These are phyloP conservation scores for Pseudopipra pipra DNA, from an alignment of 2,113 vertebrate species.

Conservation along the genomic window DNA sequence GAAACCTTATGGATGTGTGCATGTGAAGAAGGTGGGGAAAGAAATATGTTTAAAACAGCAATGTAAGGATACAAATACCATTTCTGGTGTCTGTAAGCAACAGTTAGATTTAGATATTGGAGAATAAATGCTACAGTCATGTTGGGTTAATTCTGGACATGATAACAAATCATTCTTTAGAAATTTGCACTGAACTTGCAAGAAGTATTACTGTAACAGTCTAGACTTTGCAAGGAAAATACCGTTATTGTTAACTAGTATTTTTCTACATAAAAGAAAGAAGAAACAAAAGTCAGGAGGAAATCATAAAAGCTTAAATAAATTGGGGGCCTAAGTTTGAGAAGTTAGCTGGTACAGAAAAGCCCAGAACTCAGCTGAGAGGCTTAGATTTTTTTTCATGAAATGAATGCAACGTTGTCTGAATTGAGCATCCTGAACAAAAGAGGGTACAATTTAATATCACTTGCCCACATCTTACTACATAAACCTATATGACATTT, in stretches of 20 bases:
- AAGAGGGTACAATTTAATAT: not conserved
- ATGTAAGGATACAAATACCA: not conserved
- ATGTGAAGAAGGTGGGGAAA: not conserved
- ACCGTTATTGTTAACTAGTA: not conserved
- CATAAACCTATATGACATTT: not conserved
- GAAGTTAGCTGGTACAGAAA: not conserved
- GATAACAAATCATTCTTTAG: not conserved
- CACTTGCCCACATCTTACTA: not conserved
- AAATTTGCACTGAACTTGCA: not conserved
- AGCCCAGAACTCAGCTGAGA: not conserved
- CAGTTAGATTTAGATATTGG: not conserved
- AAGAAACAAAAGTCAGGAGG: not conserved
- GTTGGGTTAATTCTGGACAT: not conserved
- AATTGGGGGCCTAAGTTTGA: not conserved
- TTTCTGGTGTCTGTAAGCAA: not conserved
- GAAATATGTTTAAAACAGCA: not conserved
- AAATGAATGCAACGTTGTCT: not conserved
- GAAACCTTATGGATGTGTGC: not conserved
- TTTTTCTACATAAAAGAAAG: not conserved
- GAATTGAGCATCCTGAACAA: not conserved
- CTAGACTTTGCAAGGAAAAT: not conserved
- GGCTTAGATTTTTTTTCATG: not conserved
- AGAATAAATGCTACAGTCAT: not conserved
- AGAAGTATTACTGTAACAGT: not conserved
- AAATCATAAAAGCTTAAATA: not conserved